Conservation (phyloP, 2,797 vertebrate species). For the Acanthurus lineatus region DNA sequence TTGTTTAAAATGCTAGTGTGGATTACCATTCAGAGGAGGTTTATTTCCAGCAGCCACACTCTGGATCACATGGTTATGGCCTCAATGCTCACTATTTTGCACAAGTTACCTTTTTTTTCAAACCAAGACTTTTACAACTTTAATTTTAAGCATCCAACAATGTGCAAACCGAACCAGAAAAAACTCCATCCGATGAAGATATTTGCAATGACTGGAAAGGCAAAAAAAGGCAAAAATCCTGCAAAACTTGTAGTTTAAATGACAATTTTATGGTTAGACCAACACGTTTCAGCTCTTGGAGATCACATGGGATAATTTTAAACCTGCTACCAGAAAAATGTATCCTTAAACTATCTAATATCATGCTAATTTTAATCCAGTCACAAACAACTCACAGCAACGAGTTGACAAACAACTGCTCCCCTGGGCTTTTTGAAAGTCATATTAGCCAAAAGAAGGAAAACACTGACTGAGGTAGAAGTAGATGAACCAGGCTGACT, state of each 20-base stretch:
- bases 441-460: conserved; percentile 24
- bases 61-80: neutral
- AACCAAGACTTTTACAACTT: too few relatives aligned
- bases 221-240: neutral
- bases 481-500: conserved; percentile 46
- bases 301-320: neutral
- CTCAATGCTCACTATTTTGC: neutral
- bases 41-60: neutral
- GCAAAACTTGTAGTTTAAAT: neutral
- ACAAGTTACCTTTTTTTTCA: too few relatives aligned
- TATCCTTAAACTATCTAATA: neutral
- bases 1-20: too few relatives aligned
- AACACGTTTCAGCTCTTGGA: neutral
- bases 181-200: too few relatives aligned
- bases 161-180: neutral
- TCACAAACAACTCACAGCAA: conserved; percentile 11
- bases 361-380: conserved; percentile 23
- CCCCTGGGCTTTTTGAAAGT: conserved; percentile 33
- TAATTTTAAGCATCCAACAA: neutral
- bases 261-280: neutral
- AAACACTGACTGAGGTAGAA: conserved; percentile 41
- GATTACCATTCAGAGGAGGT: neutral
- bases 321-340: neutral
- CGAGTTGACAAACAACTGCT: conserved; percentile 8
- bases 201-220: too few relatives aligned